Evolutionary conservation across 2,797 vertebrate species (phyloP).

Genomic region (Hyperoplus immaculatus): DNA sequence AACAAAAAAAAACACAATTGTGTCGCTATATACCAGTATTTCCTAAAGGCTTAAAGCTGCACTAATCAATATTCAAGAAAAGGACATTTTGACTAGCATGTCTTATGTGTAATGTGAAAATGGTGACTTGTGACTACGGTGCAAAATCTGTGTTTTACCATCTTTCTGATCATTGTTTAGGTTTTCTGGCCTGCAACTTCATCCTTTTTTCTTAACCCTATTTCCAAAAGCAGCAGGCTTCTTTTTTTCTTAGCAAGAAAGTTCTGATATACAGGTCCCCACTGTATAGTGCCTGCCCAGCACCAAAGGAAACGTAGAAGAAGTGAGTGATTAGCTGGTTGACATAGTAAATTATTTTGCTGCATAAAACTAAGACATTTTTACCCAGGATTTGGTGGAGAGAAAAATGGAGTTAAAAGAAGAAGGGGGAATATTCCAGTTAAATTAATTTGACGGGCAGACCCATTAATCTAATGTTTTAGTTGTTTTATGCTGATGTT

Average conservation of each 20-base stretch:
- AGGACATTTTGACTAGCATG: not conserved
- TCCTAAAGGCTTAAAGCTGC: not conserved
- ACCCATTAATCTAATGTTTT: not conserved
- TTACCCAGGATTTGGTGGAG: not conserved
- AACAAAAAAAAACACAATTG: not conserved
- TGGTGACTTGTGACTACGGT: not conserved
- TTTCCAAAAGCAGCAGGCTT: not conserved
- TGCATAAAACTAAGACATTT: not conserved
- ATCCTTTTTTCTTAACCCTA: not conserved
- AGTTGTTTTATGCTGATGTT: not conserved
- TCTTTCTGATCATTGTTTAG: not conserved
- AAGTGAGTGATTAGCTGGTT: not conserved
- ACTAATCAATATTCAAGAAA: not conserved
- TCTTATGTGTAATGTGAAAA: not conserved
- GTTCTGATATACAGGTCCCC: not conserved
- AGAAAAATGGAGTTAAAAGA: constrained; percentile 1
- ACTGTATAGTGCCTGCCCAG: not conserved
- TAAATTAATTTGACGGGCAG: not conserved
- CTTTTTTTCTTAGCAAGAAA: not conserved
- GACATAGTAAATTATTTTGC: not conserved
- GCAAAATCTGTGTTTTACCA: not conserved
- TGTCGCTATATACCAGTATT: not conserved
- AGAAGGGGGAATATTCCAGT: not conserved
- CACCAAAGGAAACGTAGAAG: not conserved
- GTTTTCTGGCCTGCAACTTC: not conserved